Evolutionary conservation across 2,113 vertebrate species (phyloP).

Genomic region (Brachypteracias leptosomus): DNA sequence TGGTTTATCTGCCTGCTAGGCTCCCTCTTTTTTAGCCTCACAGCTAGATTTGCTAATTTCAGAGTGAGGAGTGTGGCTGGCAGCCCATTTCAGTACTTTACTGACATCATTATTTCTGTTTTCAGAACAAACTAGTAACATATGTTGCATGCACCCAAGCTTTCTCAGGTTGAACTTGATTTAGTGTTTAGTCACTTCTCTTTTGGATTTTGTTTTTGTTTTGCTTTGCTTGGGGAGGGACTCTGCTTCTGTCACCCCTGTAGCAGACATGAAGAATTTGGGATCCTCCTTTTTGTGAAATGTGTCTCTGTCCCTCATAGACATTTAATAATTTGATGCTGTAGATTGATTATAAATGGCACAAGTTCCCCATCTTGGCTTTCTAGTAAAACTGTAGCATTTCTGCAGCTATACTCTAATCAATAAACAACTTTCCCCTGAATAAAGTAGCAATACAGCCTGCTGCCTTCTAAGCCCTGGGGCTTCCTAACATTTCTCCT

Average conservation of each 20-base stretch:
- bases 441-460: not conserved
- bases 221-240: rapidly evolving
- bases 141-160: not conserved
- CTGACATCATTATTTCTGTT: not conserved
- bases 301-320: not conserved
- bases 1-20: not conserved
- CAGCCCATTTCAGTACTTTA: not conserved
- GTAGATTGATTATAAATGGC: not conserved
- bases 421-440: not conserved
- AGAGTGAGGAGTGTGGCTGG: not conserved
- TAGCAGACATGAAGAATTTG: not conserved
- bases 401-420: not conserved
- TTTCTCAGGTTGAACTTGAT: not conserved
- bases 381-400: not conserved
- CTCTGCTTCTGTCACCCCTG: not conserved
- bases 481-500: not conserved
- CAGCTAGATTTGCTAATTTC: not conserved
- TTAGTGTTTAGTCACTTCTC: not conserved
- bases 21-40: not conserved
- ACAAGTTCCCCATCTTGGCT: not conserved
- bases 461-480: not conserved
- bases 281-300: not conserved
- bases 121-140: not conserved
- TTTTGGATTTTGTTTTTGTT: no score
- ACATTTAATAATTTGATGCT: not conserved